Conservation (phyloP, 1,140 invertebrate genomes). For the Papilio aristodemus region DNA sequence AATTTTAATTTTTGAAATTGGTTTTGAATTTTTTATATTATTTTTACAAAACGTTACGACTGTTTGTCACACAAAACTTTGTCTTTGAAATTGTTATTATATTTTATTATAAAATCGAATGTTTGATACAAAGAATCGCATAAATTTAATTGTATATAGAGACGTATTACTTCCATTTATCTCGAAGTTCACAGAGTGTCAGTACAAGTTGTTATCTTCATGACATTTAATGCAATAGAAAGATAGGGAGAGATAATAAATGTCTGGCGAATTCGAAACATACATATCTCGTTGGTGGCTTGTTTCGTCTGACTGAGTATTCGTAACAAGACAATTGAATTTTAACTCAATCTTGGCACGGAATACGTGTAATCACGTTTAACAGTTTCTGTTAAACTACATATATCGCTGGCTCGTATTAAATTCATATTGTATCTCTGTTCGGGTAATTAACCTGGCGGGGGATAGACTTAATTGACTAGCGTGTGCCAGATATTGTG, state of each 20-base stretch:
- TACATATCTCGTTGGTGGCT: conserved; percentile 33
- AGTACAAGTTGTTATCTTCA: conserved; percentile 34
- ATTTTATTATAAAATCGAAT: conserved; percentile 25
- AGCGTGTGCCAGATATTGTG: conserved; percentile 69
- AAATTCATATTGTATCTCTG: conserved; percentile 67
- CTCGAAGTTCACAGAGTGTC: conserved; percentile 37
- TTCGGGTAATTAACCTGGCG: conserved; percentile 68
- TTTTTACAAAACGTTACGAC: background rate
- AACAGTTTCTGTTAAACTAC: conserved; percentile 56
- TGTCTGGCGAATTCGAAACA: conserved; percentile 39
- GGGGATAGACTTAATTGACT: conserved; percentile 75
- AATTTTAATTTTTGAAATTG: conserved; percentile 5
- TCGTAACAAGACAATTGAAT: conserved; percentile 54
- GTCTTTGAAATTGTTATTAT: background rate
- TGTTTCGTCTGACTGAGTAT: conserved; percentile 37
- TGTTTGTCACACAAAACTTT: conserved; percentile 9
- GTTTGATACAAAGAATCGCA: conserved; percentile 2
- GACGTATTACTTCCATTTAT: conserved; percentile 29
- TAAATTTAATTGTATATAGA: conserved; percentile 25
- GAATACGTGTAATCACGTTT: conserved; percentile 61
- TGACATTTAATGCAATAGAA: conserved; percentile 45
- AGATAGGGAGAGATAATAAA: conserved; percentile 38
- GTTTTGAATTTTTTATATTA: conserved; percentile 3
- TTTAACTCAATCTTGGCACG: conserved; percentile 56
- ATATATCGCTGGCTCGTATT: conserved; percentile 50